A percentile compares a stretch with the other conserved stretches of the same genome.
Evolutionary conservation across 1,140 invertebrate species (phyloP).

Genomic region (Bradynema listronoti): DNA sequence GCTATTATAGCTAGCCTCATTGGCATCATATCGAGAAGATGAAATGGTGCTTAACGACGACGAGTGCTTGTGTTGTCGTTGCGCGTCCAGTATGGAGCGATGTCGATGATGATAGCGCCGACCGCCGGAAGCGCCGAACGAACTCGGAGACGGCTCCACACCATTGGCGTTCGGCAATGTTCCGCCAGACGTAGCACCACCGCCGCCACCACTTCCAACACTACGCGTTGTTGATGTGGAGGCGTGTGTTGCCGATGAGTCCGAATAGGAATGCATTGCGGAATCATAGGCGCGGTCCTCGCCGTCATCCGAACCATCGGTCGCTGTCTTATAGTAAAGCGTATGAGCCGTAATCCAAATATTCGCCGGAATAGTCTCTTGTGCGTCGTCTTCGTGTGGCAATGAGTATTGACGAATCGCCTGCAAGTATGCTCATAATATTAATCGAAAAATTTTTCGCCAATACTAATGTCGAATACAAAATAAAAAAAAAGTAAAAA

Average conservation of each 20-base stretch:
- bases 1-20: neutral
- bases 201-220: constrained; percentile 2
- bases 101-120: too few species aligned
- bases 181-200: neutral
- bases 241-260: too few species aligned
- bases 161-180: neutral
- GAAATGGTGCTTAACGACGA: neutral
- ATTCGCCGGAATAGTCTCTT: constrained; percentile 70
- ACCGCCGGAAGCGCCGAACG: neutral
- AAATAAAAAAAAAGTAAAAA: too few species aligned
- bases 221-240: too few species aligned
- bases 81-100: too few species aligned
- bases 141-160: neutral
- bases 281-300: too few species aligned
- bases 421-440: too few species aligned
- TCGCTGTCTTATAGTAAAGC: constrained; percentile 64
- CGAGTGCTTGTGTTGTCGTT: neutral
- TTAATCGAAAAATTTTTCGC: too few species aligned
- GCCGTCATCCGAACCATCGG: neutral
- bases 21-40: too few species aligned
- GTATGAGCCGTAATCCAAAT: constrained; percentile 97
- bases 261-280: too few species aligned
- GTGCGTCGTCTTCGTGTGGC: constrained; percentile 52
- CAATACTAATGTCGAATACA: too few species aligned
- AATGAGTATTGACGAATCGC: constrained; percentile 84